These are phyloP conservation scores for Pluvianellus socialis DNA, from an alignment of 2,113 vertebrate species.

Conservation along the genomic window DNA sequence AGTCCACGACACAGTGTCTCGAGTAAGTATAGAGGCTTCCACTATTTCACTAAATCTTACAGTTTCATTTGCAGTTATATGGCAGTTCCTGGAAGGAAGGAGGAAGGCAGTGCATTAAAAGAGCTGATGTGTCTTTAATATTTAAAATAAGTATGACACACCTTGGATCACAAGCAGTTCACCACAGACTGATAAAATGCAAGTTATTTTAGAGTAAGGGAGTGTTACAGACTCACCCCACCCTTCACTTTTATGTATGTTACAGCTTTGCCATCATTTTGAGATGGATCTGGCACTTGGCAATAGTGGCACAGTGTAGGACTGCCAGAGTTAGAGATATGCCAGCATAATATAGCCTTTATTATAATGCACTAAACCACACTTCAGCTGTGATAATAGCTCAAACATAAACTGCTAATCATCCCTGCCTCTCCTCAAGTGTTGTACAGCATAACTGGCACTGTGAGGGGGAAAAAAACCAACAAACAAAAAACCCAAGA, in stretches of 20 bases:
- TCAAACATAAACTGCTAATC: not conserved
- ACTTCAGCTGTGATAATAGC: not conserved
- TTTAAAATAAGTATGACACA: constrained; percentile 10
- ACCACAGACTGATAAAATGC: not conserved
- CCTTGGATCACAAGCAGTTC: not conserved
- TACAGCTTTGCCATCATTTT: not conserved
- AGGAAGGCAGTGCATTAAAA: not conserved
- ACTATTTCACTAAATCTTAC: not conserved
- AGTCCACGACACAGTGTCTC: not conserved
- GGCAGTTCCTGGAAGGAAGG: not conserved
- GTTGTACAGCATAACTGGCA: not conserved
- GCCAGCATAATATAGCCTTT: not conserved
- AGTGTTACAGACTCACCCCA: not conserved
- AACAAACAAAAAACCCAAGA: not conserved
- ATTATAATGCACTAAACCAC: not conserved
- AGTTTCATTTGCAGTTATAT: not conserved
- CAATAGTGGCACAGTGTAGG: not conserved
- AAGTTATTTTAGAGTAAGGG: not conserved
- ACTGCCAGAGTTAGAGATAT: not conserved
- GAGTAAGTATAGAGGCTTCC: not conserved
- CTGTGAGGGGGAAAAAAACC: not conserved
- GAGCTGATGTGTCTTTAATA: not conserved
- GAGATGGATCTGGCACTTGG: not conserved
- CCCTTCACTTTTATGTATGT: not conserved
- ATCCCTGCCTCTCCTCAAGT: not conserved